Percentiles rank a stretch among this genome's conserved stretches.
phyloP scores from a whole-genome alignment of 2,113 vertebrate genomes.

The Tetrax tetrax region DNA sequence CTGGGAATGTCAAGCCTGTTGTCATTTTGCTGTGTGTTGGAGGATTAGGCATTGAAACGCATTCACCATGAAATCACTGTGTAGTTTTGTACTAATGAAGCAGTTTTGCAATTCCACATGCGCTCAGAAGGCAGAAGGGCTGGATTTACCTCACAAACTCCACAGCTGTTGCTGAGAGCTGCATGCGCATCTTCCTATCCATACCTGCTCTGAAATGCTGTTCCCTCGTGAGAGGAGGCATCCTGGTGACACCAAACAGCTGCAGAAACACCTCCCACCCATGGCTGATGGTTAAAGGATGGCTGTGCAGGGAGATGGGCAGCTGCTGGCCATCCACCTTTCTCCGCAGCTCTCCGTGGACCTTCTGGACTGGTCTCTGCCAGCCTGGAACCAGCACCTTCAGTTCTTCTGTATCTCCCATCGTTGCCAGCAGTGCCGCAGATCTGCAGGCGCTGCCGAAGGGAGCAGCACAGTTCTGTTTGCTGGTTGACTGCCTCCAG shows the following conservation, averaged over 20 bases:
- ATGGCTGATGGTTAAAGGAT: neutral
- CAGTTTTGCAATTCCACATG: neutral
- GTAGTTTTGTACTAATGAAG: neutral
- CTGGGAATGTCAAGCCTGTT: neutral
- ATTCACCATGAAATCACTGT: neutral
- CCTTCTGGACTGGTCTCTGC: neutral
- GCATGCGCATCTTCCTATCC: accelerated
- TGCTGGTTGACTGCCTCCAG: neutral
- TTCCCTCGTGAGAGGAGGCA: neutral
- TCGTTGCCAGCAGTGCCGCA: neutral
- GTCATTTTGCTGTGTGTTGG: neutral
- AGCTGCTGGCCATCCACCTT: neutral
- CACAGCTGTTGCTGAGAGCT: neutral
- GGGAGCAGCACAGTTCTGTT: neutral
- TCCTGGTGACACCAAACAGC: neutral
- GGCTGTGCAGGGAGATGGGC: neutral
- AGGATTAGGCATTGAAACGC: neutral
- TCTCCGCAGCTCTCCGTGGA: accelerated
- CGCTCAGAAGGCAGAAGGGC: neutral
- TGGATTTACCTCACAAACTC: neutral
- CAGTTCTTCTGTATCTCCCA: accelerated
- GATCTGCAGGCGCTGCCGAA: neutral
- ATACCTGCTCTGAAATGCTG: neutral
- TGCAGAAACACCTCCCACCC: neutral
- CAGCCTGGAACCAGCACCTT: neutral